phyloP scores from a whole-genome alignment of 2,113 vertebrate genomes.

The Ciconia maguari region DNA sequence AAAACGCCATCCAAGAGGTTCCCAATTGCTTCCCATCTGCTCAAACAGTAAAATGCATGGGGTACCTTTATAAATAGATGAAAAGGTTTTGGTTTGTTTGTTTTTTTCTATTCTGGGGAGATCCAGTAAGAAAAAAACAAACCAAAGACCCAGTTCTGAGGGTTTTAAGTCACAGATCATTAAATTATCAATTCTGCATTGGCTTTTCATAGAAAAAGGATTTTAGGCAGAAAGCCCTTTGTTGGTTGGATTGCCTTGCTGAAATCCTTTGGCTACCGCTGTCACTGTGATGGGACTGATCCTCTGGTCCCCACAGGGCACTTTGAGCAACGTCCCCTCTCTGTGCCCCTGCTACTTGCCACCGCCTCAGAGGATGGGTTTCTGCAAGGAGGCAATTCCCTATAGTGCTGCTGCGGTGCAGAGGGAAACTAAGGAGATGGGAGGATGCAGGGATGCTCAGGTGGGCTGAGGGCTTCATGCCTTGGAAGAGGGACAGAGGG shows the following conservation, averaged over 20 bases:
- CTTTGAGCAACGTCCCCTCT: neutral
- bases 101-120: neutral
- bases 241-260: neutral
- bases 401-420: neutral
- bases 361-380: neutral
- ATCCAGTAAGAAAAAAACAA: neutral
- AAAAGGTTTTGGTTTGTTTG: neutral
- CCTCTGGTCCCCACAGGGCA: too few species aligned
- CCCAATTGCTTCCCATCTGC: neutral
- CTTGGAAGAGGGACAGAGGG: neutral
- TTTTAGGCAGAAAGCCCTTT: neutral
- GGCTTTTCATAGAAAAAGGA: neutral
- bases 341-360: neutral
- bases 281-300: accelerated
- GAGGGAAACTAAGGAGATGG: neutral
- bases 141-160: accelerated
- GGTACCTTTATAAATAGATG: accelerated
- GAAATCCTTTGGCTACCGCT: accelerated
- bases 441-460: neutral
- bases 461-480: neutral
- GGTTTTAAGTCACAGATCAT: accelerated
- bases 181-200: too few species aligned
- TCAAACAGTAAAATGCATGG: neutral
- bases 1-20: too few species aligned
- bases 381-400: neutral